Conservation (phyloP, 2,888 invertebrate species). For the Thymelicus sylvestris region DNA sequence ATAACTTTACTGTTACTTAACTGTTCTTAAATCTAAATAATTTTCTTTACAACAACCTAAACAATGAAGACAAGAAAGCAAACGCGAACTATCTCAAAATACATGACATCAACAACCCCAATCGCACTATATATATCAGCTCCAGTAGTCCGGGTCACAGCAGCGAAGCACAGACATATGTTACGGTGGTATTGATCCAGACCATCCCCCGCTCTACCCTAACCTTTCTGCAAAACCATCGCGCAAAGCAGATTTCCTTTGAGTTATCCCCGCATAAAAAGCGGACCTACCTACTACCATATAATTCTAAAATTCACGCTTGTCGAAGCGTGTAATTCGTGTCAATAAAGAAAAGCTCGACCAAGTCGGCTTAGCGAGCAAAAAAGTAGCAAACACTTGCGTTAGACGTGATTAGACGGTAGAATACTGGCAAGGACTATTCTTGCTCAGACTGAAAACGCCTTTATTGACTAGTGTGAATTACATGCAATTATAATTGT, state of each 20-base stretch:
- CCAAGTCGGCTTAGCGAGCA: constrained; percentile 8
- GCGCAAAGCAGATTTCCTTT: constrained; percentile 8
- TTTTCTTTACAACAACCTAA: not conserved
- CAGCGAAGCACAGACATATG: constrained; percentile 22
- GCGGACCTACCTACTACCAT: constrained; percentile 7
- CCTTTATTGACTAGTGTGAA: not conserved
- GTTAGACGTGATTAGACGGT: constrained; percentile 50
- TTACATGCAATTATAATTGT: not conserved
- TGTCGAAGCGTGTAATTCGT: constrained; percentile 19
- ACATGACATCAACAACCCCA: not conserved
- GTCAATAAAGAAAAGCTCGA: constrained; percentile 16
- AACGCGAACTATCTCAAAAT: not conserved
- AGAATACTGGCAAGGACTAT: constrained; percentile 53
- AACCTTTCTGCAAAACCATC: constrained; percentile 18
- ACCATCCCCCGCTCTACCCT: constrained; percentile 22
- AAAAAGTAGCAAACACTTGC: constrained; percentile 50
- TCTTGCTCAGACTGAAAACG: not conserved
- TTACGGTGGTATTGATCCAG: constrained; percentile 27
- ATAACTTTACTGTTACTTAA: too few species aligned
- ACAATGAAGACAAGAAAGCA: too few species aligned
- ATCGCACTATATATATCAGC: not conserved
- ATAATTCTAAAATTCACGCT: constrained; percentile 13
- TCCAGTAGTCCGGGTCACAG: constrained; percentile 4
- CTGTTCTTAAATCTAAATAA: too few species aligned
- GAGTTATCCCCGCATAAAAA: constrained; percentile 4